Base-by-base conservation (phyloP, 2,113 vertebrate species). In the Polyodon spathula region DNA sequence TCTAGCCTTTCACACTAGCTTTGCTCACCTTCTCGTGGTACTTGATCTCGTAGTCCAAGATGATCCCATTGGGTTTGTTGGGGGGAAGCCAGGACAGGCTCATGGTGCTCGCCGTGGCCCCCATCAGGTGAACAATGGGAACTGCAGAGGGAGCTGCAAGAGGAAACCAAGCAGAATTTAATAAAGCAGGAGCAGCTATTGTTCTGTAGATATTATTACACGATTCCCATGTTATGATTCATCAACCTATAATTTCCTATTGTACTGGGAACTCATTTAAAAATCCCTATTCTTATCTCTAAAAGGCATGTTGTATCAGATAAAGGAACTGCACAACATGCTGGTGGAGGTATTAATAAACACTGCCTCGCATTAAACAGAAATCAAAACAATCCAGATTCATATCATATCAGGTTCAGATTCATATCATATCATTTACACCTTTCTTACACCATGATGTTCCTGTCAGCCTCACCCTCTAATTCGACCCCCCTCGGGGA, bases 21-120 rank as follows among this genome's bases (percentile, higher is more conserved):
- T 54, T 5, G 63, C 68, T 88, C 86, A 98, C 96, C 93, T 99
- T 98, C 82, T 97, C 94, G 0, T 92, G 94, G 85, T 98, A 99
- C 76, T 97, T 97, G 84, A 99, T 97, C 83, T 99, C 96, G 5
- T 98, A 99, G 90, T 99, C 96, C 73, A 99, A 84, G 80, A 99
- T 99, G 80, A 99, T 97, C 71, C 96, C 96, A 0, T 99, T 99
- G 65, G 96, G 95, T 74, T 89, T 91, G 67, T 97, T 93, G 0
- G 96, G 96, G 37, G 94, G 92, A 4, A 93, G 88, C 96, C 96
- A 99, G 2, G 96, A 97, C 65, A 99, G 81, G 0, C 93, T 96
- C 84, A 99, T 91, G 72, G 92, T 95, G 81, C 87, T 92, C 1
- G 92, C 91, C 0, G 93, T 91, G 69, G 93, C 93, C 76, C 90